Evolutionary conservation across 2,113 vertebrate genomes (phyloP).

Genomic region (Lates calcarifer): DNA sequence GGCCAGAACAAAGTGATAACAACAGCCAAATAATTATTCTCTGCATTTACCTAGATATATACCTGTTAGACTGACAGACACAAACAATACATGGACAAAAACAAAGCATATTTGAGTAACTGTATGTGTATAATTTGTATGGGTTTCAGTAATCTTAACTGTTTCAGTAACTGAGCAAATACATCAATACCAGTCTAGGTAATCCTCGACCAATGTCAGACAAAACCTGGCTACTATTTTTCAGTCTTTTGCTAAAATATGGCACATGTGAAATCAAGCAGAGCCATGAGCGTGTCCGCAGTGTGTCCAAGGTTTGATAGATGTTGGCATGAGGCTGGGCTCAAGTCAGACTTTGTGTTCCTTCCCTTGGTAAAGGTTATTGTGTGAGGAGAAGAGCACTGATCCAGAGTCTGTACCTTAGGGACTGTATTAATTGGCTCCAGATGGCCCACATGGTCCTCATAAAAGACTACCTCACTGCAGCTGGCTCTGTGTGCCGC

Average conservation of each 20-base stretch:
- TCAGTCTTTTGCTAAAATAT: constrained; percentile 3
- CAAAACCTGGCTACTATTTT: background rate
- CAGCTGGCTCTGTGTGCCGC: constrained; percentile 72
- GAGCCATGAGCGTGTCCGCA: constrained; percentile 8
- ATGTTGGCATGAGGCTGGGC: constrained; percentile 50
- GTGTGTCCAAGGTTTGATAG: constrained; percentile 2
- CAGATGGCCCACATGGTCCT: constrained; percentile 85
- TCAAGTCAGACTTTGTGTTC: constrained; percentile 53
- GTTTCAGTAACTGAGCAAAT: background rate
- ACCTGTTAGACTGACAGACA: background rate
- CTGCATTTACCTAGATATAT: background rate
- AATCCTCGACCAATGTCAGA: background rate
- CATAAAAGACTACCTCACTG: constrained; percentile 78
- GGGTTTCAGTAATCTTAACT: background rate
- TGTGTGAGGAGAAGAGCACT: constrained; percentile 68
- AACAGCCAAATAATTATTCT: background rate
- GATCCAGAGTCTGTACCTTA: constrained; percentile 76
- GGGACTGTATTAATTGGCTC: constrained; percentile 79
- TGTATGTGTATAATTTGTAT: background rate
- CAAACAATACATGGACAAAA: background rate
- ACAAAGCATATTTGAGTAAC: background rate
- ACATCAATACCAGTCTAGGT: background rate
- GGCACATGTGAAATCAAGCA: constrained; percentile 1
- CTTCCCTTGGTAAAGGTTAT: constrained; percentile 71
- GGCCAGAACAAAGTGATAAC: background rate